Evolutionary conservation across 2,113 vertebrate species (phyloP).

Genomic region (Tinamus guttatus): DNA sequence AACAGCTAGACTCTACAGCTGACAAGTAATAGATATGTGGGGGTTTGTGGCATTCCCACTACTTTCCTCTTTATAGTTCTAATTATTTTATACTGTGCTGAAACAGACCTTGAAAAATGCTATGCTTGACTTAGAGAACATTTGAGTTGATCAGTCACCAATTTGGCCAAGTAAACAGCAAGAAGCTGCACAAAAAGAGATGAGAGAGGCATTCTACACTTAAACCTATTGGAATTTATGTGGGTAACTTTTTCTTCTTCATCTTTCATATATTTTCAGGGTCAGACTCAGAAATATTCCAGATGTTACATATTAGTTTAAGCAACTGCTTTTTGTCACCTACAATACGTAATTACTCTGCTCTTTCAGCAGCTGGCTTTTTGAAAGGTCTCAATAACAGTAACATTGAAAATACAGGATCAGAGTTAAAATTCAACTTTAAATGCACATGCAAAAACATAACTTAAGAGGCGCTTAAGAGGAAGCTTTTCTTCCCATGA

Average conservation of each 20-base stretch:
- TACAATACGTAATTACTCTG: not conserved
- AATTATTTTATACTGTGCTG: conserved; percentile 30
- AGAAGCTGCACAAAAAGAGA: conserved; percentile 22
- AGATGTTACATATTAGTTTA: not conserved
- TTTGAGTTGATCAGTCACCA: not conserved
- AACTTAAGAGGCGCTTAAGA: not conserved
- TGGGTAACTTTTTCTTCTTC: not conserved
- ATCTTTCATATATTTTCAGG: not conserved
- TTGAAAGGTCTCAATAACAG: not conserved
- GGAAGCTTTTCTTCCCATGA: not conserved
- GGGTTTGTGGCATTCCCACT: conserved; percentile 17
- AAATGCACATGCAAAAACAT: not conserved
- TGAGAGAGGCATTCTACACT: not conserved
- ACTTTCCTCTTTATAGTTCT: conserved; percentile 29
- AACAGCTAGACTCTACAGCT: conserved; percentile 47
- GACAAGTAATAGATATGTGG: conserved; percentile 51
- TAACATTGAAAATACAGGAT: not conserved
- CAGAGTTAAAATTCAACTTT: not conserved
- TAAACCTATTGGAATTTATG: not conserved
- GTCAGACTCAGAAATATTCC: not conserved
- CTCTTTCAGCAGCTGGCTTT: not conserved
- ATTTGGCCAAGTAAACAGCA: conserved; percentile 17
- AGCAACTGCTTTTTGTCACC: not conserved
- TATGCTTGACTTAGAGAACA: not conserved
- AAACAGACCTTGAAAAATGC: conserved; percentile 41